phyloP scores from a whole-genome alignment of 2,113 vertebrate genomes.

The Semnornis frantzii region DNA sequence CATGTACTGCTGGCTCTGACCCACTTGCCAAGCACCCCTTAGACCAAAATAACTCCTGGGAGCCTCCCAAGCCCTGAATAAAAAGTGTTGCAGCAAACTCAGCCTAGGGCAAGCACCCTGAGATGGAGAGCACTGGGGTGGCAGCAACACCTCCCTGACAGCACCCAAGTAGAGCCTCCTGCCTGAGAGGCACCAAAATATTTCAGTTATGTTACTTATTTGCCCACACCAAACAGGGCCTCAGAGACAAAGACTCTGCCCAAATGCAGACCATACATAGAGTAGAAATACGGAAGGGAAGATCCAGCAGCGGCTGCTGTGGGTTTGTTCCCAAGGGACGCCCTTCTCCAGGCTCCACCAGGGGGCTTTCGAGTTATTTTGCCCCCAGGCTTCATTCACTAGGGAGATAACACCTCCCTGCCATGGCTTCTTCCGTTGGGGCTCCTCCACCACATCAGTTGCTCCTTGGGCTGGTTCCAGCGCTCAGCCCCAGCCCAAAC shows the following conservation, averaged over 20 bases:
- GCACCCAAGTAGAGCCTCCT: not conserved
- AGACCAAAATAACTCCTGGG: rapidly evolving
- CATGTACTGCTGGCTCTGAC: no score
- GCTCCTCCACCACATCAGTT: rapidly evolving
- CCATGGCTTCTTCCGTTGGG: not conserved
- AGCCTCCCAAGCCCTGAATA: not conserved
- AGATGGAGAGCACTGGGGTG: rapidly evolving
- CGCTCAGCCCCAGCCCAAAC: not conserved
- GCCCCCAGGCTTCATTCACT: not conserved
- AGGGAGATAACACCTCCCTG: not conserved
- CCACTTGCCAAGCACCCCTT: no score
- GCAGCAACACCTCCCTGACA: not conserved
- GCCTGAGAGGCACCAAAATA: not conserved
- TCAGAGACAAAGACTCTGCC: not conserved
- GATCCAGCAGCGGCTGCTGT: not conserved
- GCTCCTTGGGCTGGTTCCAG: rapidly evolving
- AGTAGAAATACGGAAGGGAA: not conserved
- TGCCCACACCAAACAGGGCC: not conserved
- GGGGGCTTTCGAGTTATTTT: not conserved
- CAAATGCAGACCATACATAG: rapidly evolving
- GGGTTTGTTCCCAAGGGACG: not conserved
- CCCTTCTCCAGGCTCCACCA: not conserved
- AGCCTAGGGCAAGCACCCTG: not conserved
- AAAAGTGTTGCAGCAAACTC: not conserved
- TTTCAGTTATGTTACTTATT: slow-evolving; percentile 8